These are phyloP conservation scores for Platycheirus rosarum DNA, from an alignment of 2,888 invertebrate genomes.

Conservation along the genomic window DNA sequence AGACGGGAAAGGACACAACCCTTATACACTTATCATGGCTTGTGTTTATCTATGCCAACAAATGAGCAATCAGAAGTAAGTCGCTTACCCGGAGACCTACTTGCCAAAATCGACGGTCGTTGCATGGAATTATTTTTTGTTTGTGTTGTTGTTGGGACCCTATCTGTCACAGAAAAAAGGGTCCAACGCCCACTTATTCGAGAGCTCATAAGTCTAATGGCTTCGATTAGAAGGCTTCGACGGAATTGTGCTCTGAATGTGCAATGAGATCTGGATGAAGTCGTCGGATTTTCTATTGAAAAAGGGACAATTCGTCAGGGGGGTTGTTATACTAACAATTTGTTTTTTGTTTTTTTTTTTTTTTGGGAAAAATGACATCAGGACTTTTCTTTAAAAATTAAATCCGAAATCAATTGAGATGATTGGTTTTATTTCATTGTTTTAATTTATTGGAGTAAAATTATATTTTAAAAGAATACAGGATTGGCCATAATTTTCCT, in stretches of 20 bases:
- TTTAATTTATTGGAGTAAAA: too few relatives aligned
- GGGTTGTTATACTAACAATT: background rate
- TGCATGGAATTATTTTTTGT: conserved; percentile 38
- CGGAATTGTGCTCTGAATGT: conserved; percentile 64
- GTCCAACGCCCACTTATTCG: conserved; percentile 62
- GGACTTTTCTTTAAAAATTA: too few relatives aligned
- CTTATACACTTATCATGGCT: conserved; percentile 51
- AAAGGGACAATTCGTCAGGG: conserved; percentile 40
- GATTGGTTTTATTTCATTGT: too few relatives aligned
- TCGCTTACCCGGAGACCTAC: conserved; percentile 17
- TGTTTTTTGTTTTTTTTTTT: background rate
- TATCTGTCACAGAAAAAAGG: conserved; percentile 29
- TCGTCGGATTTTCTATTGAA: conserved; percentile 67
- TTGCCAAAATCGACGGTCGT: conserved; percentile 38
- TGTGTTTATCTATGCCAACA: conserved; percentile 47
- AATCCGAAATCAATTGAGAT: too few relatives aligned
- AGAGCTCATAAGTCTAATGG: conserved; percentile 69
- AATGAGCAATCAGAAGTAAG: conserved; percentile 61
- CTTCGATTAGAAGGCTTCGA: conserved; percentile 61
- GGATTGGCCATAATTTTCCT: too few relatives aligned
- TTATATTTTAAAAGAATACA: too few relatives aligned
- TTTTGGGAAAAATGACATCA: too few relatives aligned
- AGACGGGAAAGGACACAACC: conserved; percentile 63
- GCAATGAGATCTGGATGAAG: conserved; percentile 65
- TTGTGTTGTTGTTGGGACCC: conserved; percentile 1